Evolutionary conservation across 2,888 invertebrate genomes (phyloP), one percentile per base, ranked within the genome.

Genomic region (Apodemia hepburni): DNA sequence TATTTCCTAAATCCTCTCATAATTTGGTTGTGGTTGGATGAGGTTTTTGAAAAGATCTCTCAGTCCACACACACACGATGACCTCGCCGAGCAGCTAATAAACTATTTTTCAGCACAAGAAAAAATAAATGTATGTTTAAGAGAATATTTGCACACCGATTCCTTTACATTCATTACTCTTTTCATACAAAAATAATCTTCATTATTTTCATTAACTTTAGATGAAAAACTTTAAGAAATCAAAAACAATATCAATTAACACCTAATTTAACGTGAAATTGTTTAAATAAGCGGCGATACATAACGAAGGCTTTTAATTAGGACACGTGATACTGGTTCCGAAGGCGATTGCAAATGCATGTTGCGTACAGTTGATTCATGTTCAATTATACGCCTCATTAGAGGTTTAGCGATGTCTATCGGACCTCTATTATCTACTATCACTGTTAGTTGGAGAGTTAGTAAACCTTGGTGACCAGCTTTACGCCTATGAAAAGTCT

Each of bases 311-410:
- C 54, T 54, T 54, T 54, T 54, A 54, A 54, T 54, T 54, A 54
- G 54, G 54, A 22, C 54, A 54, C 54, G 54, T 54, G 54, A 22
- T 54, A 22, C 54, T 54, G 54, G 54, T 54, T 54, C 22, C 54
- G 12, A 54, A 54, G 54, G 54, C 54, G 54, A 54, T 54, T 54
- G 54, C 54, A 22, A 54, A 54, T 54, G 49, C 18, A 59, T 58
- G 57, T 47, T 45, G 61, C 51, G 49, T 51, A 58, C 49, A 60
- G 63, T 61, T 65, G 66, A 65, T 60, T 63, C 59, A 61, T 59
- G 49, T 62, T 59, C 58, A 61, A 64, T 67, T 60, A 54, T 60
- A 59, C 60, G 65, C 61, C 57, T 65, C 64, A 69, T 65, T 65
- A 63, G 49, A 61, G 57, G 63, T 60, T 66, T 61, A 63, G 64